Base-by-base conservation (phyloP, 1,140 invertebrate genomes). In the Bombus pyrosoma region DNA sequence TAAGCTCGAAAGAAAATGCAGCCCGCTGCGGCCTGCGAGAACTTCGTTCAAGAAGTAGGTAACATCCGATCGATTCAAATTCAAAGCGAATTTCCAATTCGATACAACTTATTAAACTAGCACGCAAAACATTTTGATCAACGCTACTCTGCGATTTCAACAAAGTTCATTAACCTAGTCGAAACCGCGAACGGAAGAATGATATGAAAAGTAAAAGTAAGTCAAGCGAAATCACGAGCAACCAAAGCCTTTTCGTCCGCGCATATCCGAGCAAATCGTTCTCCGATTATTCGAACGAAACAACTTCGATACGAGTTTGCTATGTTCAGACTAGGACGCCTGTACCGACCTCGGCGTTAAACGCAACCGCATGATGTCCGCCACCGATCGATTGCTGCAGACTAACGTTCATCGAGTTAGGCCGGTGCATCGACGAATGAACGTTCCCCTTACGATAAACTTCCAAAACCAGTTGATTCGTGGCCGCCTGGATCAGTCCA, bases 301-400 rank as follows among this genome's bases (percentile, higher is more conserved):
- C 5, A 47, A 43, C 12, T 28, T 75, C 15, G 41, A 75, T 34
- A 28, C 13, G 32, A 34, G 18, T 34, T 32, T 9, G 28, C 43
- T 9, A 25, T n/a, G 28, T 71, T 91, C 91, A 94, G 77, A 96
- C 96, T 89, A 96, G 92, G 81, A 96, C 95, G 59, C 96, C 96
- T 41, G 94, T 97, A 97, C 97, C 97, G 96, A 98, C 97, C 97
- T 98, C 98, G 94, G 97, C 97, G 92, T 96, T 98, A 95, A 98
- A 98, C 53, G 97, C 97, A 91, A 98, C 97, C 95, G 98, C 97
- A 28, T 97, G 97, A 85, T 97, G 95, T 39, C 81, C 84, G 71
- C 53, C 80, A 47, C 86, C 75, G 89, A 88, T 74, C 41, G 92
- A 72, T 25, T 92, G 91, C 79, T 94, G 94, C 43, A 93, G 87